These are phyloP conservation scores for Distichodus sexfasciatus DNA, from an alignment of 2,797 vertebrate genomes.

Conservation along the genomic window DNA sequence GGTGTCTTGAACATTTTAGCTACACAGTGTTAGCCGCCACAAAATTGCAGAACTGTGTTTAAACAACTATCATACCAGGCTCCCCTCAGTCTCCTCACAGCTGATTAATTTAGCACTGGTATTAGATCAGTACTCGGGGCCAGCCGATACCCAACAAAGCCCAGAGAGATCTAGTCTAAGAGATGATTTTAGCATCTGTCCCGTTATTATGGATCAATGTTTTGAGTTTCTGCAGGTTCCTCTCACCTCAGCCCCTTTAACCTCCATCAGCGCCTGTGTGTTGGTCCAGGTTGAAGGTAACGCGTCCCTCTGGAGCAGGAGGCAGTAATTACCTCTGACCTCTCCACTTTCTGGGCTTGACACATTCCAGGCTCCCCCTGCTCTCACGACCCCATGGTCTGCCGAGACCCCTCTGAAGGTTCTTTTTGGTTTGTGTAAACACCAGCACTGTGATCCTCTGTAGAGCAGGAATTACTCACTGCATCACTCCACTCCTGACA, in stretches of 20 bases:
- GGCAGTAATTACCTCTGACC: constrained; percentile 40
- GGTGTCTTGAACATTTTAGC: no score
- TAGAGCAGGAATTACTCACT: constrained; percentile 1
- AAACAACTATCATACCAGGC: no score
- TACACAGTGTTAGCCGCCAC: no score
- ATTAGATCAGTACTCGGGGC: no score
- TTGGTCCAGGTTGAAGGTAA: constrained; percentile 41
- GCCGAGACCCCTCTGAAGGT: constrained; percentile 21
- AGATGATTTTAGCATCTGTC: background rate
- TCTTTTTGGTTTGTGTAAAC: constrained; percentile 32
- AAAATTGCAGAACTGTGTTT: no score
- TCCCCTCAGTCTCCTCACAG: no score
- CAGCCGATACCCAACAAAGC: background rate
- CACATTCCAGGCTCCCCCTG: constrained; percentile 26
- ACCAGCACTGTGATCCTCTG: constrained; percentile 22
- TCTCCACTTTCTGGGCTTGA: constrained; percentile 24
- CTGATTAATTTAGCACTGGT: no score
- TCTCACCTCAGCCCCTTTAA: constrained; percentile 33
- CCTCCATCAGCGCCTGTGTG: constrained; percentile 34
- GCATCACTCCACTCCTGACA: constrained; percentile 34
- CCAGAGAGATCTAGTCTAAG: background rate
- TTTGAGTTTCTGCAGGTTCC: constrained; percentile 1
- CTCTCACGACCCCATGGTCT: constrained; percentile 25
- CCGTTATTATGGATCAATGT: background rate
- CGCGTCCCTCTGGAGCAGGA: constrained; percentile 41